These are phyloP conservation scores for Zeugodacus cucurbitae DNA, from an alignment of 1,140 invertebrate species.

Conservation along the genomic window DNA sequence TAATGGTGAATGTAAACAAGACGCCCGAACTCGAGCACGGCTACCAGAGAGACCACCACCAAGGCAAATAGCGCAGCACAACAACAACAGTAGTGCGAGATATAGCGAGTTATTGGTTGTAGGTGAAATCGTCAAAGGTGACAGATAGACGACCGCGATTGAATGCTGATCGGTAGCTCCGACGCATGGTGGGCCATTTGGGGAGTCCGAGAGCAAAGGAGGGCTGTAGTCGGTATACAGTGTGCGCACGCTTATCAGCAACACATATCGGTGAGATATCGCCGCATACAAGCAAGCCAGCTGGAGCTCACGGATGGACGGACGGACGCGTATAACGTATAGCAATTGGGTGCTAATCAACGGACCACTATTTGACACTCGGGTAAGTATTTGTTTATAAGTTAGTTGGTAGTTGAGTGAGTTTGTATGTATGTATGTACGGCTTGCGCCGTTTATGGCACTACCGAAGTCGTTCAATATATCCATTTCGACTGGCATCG, in stretches of 20 bases:
- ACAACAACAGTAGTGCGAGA: neutral
- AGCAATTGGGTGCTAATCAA: constrained; percentile 1
- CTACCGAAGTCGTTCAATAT: neutral
- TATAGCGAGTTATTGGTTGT: neutral
- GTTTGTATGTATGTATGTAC: neutral
- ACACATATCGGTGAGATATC: neutral
- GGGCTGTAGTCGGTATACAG: neutral
- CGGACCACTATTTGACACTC: neutral
- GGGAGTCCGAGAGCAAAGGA: neutral
- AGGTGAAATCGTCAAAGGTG: constrained; percentile 17
- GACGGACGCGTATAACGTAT: neutral
- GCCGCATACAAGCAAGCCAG: neutral
- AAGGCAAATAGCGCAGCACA: neutral
- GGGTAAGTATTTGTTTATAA: neutral
- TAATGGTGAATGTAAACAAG: constrained; percentile 36
- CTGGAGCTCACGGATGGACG: neutral
- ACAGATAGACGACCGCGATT: neutral
- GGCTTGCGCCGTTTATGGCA: neutral
- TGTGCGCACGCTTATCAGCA: neutral
- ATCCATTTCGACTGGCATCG: neutral
- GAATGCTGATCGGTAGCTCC: neutral
- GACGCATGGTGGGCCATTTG: neutral
- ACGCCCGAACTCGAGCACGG: neutral
- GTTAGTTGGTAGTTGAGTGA: neutral
- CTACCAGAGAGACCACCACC: constrained; percentile 27